Evolutionary conservation across 2,113 vertebrate species (phyloP).

Genomic region (Gymnocephalus cernua): DNA sequence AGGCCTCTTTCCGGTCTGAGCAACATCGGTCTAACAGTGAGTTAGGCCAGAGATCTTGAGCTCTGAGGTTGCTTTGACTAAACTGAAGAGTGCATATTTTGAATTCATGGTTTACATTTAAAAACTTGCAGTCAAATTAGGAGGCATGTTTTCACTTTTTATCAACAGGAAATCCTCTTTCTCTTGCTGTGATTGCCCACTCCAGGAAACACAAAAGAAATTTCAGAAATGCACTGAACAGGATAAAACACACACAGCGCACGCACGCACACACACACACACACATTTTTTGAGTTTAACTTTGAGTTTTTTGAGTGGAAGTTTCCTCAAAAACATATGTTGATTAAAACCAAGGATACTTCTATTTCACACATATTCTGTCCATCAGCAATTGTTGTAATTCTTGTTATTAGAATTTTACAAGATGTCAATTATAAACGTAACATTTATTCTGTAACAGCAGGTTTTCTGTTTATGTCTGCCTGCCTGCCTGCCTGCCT

Average conservation of each 20-base stretch:
- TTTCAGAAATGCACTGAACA: not conserved
- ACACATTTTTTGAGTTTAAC: too few relatives aligned
- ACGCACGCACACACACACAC: too few relatives aligned
- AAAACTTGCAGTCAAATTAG: not conserved
- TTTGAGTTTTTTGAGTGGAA: too few relatives aligned
- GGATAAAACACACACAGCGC: not conserved
- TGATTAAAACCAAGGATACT: not conserved
- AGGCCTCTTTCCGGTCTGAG: too few relatives aligned
- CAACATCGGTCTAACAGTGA: too few relatives aligned
- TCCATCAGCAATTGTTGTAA: not conserved
- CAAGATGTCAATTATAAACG: not conserved
- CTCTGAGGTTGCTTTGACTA: not conserved
- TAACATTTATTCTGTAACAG: not conserved
- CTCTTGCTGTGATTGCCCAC: not conserved
- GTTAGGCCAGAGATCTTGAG: not conserved
- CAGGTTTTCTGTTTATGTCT: constrained; percentile 9
- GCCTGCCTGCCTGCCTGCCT: not conserved
- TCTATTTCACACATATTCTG: not conserved
- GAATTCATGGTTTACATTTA: not conserved
- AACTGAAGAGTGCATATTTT: not conserved
- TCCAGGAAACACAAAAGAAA: constrained; percentile 9
- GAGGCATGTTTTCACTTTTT: not conserved
- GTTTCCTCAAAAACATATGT: not conserved
- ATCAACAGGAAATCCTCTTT: not conserved
- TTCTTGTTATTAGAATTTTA: not conserved